Evolutionary conservation across 2,113 vertebrate species (phyloP).

Genomic region (Dicaeum eximium): DNA sequence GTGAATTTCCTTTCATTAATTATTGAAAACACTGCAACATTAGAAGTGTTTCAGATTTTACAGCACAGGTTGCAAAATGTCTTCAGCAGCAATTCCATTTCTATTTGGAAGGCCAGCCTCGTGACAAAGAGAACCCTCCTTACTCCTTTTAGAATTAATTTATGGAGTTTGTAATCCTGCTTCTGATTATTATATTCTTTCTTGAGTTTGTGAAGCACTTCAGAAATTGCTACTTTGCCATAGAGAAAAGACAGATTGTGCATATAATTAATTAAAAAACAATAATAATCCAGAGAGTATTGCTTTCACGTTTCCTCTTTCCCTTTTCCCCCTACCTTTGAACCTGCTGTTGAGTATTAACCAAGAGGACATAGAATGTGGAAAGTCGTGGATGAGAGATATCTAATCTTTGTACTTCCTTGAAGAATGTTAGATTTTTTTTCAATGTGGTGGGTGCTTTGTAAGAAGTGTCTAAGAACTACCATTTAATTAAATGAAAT

Average conservation of each 20-base stretch:
- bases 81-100: not conserved
- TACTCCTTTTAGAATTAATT: not conserved
- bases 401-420: not conserved
- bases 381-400: not conserved
- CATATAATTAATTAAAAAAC: not conserved
- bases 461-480: not conserved
- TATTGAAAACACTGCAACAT: not conserved
- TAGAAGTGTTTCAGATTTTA: not conserved
- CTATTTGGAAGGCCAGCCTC: not conserved
- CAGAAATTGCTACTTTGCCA: not conserved
- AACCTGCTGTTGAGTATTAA: not conserved
- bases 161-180: not conserved
- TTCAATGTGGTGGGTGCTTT: not conserved
- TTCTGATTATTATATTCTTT: not conserved
- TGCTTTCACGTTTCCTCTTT: not conserved
- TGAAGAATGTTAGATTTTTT: not conserved
- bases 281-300: not conserved
- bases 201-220: not conserved
- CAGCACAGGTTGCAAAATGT: not conserved
- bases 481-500: not conserved
- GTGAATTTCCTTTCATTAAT: slow-evolving; percentile 12
- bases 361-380: accelerated
- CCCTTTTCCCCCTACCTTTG: not conserved
- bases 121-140: not conserved
- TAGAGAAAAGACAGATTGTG: not conserved